Conservation (phyloP, 2,888 invertebrate species). For the Atherix ibis region DNA sequence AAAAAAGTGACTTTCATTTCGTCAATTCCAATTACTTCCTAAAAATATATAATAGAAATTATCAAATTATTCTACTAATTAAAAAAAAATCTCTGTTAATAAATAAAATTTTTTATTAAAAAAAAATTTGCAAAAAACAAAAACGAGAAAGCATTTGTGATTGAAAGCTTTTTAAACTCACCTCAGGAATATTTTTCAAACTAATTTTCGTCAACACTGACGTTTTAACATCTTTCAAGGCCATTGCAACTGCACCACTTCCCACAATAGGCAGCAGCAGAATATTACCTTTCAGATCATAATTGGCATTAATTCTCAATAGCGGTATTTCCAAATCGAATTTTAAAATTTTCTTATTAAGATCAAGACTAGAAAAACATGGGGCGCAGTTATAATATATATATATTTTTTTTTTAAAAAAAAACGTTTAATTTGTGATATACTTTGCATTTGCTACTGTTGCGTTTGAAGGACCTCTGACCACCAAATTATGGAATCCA, state of each 20-base stretch:
- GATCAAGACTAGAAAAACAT: conserved; percentile 32
- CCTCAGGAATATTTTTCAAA: conserved; percentile 31
- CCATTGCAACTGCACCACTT: conserved; percentile 37
- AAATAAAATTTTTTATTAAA: too few species aligned
- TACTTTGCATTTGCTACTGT: conserved; percentile 30
- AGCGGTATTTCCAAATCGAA: conserved; percentile 40
- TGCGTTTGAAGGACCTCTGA: conserved; percentile 41
- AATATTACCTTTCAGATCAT: conserved; percentile 43
- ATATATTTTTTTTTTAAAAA: conserved; percentile 1
- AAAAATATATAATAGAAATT: conserved; percentile 6
- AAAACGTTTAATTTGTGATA: conserved; percentile 4
- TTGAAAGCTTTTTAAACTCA: conserved; percentile 11
- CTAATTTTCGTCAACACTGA: conserved; percentile 36
- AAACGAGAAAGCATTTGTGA: not conserved
- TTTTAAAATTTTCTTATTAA: conserved; percentile 34
- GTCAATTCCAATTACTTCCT: conserved; percentile 35
- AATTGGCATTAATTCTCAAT: conserved; percentile 38
- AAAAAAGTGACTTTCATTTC: conserved; percentile 40
- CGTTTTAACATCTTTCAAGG: conserved; percentile 37
- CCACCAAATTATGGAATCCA: conserved; percentile 38
- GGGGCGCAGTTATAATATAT: not conserved
- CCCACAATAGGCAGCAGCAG: conserved; percentile 41
- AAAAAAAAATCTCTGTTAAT: conserved; percentile 1
- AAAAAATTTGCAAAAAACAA: not conserved
- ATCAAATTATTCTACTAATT: not conserved